Evolutionary conservation across 2,113 vertebrate genomes (phyloP).

Genomic region (Tapirus terrestris): DNA sequence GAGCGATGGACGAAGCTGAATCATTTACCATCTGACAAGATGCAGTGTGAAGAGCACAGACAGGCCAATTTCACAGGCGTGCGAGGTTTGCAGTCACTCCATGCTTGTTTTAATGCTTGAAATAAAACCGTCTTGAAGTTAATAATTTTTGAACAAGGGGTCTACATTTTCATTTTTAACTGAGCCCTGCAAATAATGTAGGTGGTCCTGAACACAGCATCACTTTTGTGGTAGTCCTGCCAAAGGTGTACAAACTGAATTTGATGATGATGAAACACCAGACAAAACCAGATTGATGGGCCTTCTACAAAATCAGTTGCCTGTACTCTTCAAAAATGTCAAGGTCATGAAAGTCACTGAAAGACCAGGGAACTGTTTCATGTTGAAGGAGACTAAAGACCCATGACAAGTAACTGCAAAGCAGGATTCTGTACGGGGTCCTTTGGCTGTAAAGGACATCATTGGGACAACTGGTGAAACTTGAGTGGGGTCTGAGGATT

Average conservation of each 20-base stretch:
- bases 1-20: too few relatives aligned
- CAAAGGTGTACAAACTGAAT: neutral
- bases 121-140: neutral
- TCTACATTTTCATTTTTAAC: neutral
- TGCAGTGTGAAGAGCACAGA: fast-evolving
- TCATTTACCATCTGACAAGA: neutral
- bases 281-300: neutral
- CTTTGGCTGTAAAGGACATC: neutral
- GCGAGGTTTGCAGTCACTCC: neutral
- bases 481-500: neutral
- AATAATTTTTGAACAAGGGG: neutral
- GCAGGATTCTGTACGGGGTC: neutral
- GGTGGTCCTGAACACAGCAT: neutral
- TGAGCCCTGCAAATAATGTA: neutral
- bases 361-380: neutral
- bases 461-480: neutral
- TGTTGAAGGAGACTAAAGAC: neutral
- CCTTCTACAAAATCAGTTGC: neutral
- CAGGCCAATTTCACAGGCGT: neutral
- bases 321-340: neutral
- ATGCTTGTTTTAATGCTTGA: neutral
- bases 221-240: neutral
- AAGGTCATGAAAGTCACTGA: neutral
- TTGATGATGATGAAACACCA: neutral
- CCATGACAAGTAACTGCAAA: neutral